Base-by-base conservation (phyloP, 2,797 vertebrate species). In the Myotis planiceps region DNA sequence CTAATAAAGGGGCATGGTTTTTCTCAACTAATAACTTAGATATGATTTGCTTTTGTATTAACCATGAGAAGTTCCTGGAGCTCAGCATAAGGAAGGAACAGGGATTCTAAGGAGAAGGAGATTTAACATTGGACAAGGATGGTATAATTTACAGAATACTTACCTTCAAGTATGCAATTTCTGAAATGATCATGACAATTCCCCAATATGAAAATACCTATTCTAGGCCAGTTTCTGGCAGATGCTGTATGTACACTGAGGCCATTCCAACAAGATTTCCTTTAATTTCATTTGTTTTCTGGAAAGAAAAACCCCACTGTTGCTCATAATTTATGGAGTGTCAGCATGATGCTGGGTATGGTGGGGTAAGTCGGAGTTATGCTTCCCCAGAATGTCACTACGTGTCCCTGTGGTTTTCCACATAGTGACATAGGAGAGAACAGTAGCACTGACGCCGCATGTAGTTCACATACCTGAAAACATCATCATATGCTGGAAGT, bases 401-500 rank as follows among this genome's bases (percentile, higher is more conserved):
- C 5, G 7, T 32, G 23, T 86, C 32, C 25, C 19, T 2, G 3
- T 0, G 68, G n/a, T 8, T 37, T 45, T 29, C 47, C 9, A 37
- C 0, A 4, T 18, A 12, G 47, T 13, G 34, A 51, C 18, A 8
- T 4, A 27, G 8, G 74, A 63, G 16, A 81, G 32, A 91, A 80
- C 55, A 90, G 65, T 21, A n/a, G 3, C 3, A 45, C 6, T 74
- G 39, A 9, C 32, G 19, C 3, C 4, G 1, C n/a, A 34, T 5
- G 2, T 3, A 53, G 53, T 8, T n/a, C 51, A 95, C 97, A 47
- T 98, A 99, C 99, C 99, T 99, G 99, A 98, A 97, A 99, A 99
- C 98, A 98, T 98, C 99, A 99, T 99, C 98, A 99, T 99, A 97
- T 99, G 99, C 92, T 99, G 99, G 66, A 99, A 98, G 84, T 97